A percentile compares a stretch with the other conserved stretches of the same genome.
phyloP scores from a whole-genome alignment of 2,113 vertebrate genomes.

The Agapornis roseicollis region DNA sequence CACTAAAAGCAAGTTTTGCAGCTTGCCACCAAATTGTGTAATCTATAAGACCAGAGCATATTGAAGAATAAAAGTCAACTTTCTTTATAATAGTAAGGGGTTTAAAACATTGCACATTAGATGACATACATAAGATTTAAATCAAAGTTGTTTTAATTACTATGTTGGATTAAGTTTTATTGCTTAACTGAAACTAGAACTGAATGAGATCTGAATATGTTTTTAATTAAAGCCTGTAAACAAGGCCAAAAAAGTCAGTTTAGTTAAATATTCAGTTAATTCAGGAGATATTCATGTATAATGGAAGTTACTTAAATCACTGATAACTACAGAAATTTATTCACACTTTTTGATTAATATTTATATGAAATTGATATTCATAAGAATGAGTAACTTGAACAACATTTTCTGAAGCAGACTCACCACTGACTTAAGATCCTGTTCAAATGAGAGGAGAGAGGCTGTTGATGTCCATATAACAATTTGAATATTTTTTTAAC shows the following conservation, averaged over 20 bases:
- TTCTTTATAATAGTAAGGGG: neutral
- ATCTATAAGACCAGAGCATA: neutral
- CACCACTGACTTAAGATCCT: neutral
- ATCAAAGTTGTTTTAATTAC: neutral
- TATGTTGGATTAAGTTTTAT: neutral
- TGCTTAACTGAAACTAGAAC: neutral
- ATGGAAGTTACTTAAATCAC: neutral
- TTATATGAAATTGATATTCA: neutral
- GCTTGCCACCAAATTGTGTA: neutral
- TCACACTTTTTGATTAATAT: neutral
- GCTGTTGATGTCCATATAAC: neutral
- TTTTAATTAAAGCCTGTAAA: constrained; percentile 7
- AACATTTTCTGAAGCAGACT: neutral
- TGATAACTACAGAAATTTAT: neutral
- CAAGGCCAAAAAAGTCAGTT: neutral
- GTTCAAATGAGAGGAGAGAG: neutral
- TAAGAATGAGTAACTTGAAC: neutral
- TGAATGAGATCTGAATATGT: neutral
- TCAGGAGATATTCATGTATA: neutral
- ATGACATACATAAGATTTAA: neutral
- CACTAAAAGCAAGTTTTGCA: neutral
- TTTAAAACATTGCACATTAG: neutral
- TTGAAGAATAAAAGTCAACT: neutral
- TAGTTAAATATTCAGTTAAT: neutral
- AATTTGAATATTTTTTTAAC: neutral